Base-by-base conservation (phyloP, 2,797 vertebrate genomes). In the Clamator glandarius region DNA sequence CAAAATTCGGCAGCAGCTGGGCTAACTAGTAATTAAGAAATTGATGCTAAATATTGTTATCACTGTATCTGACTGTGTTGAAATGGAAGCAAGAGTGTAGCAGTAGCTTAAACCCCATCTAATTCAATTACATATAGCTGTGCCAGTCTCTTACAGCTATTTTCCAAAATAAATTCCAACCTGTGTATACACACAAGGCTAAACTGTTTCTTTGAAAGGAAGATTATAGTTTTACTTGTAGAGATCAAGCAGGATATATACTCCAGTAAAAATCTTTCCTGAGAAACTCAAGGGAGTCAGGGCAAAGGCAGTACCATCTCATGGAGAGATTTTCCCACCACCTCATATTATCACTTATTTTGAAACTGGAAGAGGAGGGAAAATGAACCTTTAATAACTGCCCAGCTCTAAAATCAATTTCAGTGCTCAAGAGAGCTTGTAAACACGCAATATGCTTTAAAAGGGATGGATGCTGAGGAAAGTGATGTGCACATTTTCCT, bases 151-250 rank as follows among this genome's bases (percentile, higher is more conserved):
- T 88, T 74, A 77, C 14, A 42, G 70, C 11, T 86, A 55, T 84
- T 92, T 96, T 94, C 76, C 83, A 84, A 96, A 96, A 92, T 92
- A 96, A 96, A 91, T 90, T 93, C 77, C 74, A 91, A 76, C 77
- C 69, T 91, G 67, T 67, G 39, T 54, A 51, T 90, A 86, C n/a
- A 82, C 70, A 84, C 35, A 91, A 94, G 74, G 55, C 85, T 91
- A 76, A 90, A 92, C 52, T 67, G 44, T 87, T 95, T 68, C 74
- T 90, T 68, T 96, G 95, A 95, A 96, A 92, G 51, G 77, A 95
- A 91, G 87, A 93, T 96, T 92, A 96, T 61, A 94, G 89, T 79
- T 90, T 93, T 96, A 61, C 87, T 87, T 82, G 79, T 50, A 55
- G 63, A 93, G 87, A 95, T 84, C 83, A 94, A 79, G 67, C 61